Conservation (phyloP, 2,113 vertebrate species). For the Notarius lentiginosus region DNA sequence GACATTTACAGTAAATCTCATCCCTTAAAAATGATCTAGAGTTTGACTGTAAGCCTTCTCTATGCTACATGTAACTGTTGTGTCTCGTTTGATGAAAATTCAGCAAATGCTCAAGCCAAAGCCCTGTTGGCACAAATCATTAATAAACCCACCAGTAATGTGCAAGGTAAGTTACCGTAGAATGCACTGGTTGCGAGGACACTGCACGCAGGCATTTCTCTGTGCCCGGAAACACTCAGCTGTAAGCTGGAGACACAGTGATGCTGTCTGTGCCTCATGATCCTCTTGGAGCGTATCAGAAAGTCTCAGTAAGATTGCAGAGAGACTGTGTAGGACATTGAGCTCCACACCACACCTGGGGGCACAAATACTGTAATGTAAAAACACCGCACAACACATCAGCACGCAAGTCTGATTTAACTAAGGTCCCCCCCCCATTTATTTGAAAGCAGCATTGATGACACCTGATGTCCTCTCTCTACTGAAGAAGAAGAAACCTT, state of each 20-base stretch:
- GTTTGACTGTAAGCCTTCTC: neutral
- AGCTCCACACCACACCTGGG: conserved; percentile 46
- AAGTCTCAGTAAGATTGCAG: conserved; percentile 59
- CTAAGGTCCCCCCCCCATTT: neutral
- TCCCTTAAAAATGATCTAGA: neutral
- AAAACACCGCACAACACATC: neutral
- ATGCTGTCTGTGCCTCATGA: conserved; percentile 20
- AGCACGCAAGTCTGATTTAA: neutral
- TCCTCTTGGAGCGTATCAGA: conserved; percentile 55
- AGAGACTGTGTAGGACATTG: conserved; percentile 52
- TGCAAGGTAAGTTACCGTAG: conserved; percentile 76
- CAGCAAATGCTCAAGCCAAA: neutral
- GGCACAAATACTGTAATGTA: conserved; percentile 3
- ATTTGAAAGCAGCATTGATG: neutral
- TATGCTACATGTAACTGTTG: neutral
- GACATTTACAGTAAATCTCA: neutral
- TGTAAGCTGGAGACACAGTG: conserved; percentile 69
- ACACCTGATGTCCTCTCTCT: neutral
- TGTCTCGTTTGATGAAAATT: neutral
- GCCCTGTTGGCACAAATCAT: neutral
- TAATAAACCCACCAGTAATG: neutral
- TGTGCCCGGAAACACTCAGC: conserved; percentile 91
- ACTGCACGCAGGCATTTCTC: conserved; percentile 87
- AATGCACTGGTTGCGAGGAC: conserved; percentile 78
- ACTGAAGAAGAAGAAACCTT: too few relatives aligned